These are phyloP conservation scores for Lasioglossum villosulum DNA, from an alignment of 2,888 invertebrate genomes.

Conservation along the genomic window DNA sequence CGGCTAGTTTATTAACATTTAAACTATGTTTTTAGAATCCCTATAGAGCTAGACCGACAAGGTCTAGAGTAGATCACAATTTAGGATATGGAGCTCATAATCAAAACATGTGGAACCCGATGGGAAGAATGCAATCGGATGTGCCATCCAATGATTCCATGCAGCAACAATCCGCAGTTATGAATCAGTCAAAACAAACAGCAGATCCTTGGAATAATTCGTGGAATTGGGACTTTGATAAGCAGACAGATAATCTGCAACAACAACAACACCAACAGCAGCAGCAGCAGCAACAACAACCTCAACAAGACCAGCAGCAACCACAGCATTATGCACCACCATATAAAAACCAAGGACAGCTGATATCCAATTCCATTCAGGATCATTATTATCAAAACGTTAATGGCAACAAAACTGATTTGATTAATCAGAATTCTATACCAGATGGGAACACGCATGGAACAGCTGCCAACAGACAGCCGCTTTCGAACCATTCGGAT, in stretches of 20 bases:
- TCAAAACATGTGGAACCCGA: slow-evolving; percentile 78
- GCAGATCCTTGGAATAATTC: slow-evolving; percentile 80
- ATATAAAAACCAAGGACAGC: slow-evolving; percentile 74
- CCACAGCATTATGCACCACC: slow-evolving; percentile 70
- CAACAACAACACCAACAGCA: slow-evolving; percentile 62
- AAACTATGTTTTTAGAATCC: slow-evolving; percentile 77
- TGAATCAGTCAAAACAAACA: slow-evolving; percentile 57
- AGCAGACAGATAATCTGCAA: slow-evolving; percentile 75
- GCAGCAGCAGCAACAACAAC: slow-evolving; percentile 54
- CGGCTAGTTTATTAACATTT: slow-evolving; percentile 4
- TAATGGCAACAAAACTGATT: slow-evolving; percentile 77
- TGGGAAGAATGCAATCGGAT: slow-evolving; percentile 67
- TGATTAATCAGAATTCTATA: slow-evolving; percentile 68
- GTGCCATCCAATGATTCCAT: slow-evolving; percentile 67
- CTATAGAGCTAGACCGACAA: slow-evolving; percentile 79
- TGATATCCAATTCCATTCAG: slow-evolving; percentile 70
- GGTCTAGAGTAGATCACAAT: slow-evolving; percentile 77
- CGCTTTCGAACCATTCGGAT: slow-evolving; percentile 75
- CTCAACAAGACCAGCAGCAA: slow-evolving; percentile 54
- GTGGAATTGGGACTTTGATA: slow-evolving; percentile 83
- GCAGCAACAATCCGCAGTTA: slow-evolving; percentile 64
- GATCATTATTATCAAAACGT: slow-evolving; percentile 80
- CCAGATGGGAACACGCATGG: slow-evolving; percentile 65
- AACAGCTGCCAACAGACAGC: slow-evolving; percentile 64
- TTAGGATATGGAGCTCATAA: slow-evolving; percentile 77